Percentiles rank a stretch among this genome's conserved stretches.
Conservation (phyloP, 2,113 vertebrate genomes). For the Strix uralensis region DNA sequence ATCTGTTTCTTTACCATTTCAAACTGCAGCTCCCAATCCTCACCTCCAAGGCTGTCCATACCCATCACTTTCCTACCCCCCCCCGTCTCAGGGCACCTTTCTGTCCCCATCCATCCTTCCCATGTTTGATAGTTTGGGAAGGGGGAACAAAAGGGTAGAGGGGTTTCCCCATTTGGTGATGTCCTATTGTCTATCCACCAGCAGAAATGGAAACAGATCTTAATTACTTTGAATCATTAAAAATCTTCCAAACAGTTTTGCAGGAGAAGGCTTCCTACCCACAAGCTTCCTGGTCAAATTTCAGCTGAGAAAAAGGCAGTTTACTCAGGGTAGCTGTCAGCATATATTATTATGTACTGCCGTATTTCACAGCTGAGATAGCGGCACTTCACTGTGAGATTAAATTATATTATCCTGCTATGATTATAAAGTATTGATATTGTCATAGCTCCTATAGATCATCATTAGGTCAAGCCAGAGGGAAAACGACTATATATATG, state of each 20-base stretch:
- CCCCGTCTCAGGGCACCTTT: neutral
- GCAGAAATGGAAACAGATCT: neutral
- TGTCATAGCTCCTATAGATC: neutral
- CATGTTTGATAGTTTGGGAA: neutral
- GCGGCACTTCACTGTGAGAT: neutral
- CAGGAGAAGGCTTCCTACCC: neutral
- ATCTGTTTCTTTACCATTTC: neutral
- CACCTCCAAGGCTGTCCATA: neutral
- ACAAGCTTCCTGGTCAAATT: neutral
- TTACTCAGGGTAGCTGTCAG: neutral
- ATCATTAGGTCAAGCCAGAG: neutral
- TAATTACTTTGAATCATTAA: neutral
- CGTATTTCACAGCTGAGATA: neutral
- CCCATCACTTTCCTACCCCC: neutral
- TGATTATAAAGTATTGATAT: neutral
- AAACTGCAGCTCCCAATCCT: neutral
- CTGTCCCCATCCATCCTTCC: neutral
- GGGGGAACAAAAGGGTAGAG: neutral
- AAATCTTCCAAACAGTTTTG: neutral
- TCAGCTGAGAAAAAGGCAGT: neutral
- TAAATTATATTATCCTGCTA: neutral
- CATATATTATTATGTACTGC: neutral
- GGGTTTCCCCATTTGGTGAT: rapidly evolving
- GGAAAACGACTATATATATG: neutral
- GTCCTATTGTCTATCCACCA: neutral